A percentile compares a stretch with the other conserved stretches of the same genome.
Evolutionary conservation across 30 jellyfish, hydroid and myxozoan genomes (phyloP).

Genomic region (Turritopsis rubra): DNA sequence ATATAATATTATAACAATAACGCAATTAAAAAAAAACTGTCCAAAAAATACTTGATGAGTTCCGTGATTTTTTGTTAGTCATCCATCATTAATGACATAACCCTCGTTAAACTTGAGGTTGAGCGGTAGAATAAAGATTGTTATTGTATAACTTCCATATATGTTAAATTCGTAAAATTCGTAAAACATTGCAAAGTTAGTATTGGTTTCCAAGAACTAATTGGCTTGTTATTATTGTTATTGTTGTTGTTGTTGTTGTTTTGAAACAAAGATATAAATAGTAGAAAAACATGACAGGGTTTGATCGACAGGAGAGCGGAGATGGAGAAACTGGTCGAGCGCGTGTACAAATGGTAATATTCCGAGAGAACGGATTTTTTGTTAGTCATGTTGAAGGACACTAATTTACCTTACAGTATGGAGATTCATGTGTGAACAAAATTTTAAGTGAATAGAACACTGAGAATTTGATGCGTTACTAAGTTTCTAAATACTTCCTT

Average conservation of each 20-base stretch:
- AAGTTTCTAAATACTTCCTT: too few species aligned
- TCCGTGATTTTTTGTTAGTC: neutral
- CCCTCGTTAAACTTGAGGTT: neutral
- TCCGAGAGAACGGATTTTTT: too few species aligned
- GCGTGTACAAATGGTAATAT: neutral
- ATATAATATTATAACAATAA: too few species aligned
- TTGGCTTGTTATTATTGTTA: neutral
- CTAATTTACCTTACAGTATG: too few species aligned
- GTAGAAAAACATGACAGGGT: neutral
- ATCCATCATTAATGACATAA: neutral
- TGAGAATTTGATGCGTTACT: neutral
- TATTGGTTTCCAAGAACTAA: neutral
- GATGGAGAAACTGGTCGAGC: neutral
- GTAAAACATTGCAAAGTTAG: too few species aligned
- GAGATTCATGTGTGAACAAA: too few species aligned
- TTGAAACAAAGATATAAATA: too few species aligned
- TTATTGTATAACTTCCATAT: neutral
- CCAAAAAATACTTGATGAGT: neutral
- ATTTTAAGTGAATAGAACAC: neutral
- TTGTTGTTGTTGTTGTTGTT: neutral
- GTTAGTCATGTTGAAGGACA: too few species aligned
- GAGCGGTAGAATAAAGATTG: neutral
- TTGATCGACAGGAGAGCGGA: neutral
- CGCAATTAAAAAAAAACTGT: neutral
- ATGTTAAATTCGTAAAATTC: too few species aligned